Evolutionary conservation across 1,140 invertebrate genomes (phyloP).

Genomic region (Drosophila setifemur): DNA sequence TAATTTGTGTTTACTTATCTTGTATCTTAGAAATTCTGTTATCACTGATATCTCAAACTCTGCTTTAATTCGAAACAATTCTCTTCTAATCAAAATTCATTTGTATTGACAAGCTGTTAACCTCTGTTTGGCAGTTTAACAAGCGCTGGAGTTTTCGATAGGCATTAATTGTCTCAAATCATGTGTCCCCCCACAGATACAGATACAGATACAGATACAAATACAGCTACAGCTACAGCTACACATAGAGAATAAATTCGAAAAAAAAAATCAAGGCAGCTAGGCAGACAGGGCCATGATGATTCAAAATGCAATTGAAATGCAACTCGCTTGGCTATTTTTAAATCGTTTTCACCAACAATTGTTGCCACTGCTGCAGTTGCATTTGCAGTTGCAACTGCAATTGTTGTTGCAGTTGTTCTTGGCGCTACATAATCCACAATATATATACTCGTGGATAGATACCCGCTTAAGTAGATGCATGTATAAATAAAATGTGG

Average conservation of each 20-base stretch:
- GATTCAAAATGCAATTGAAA: conserved; percentile 6
- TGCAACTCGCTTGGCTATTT: conserved; percentile 21
- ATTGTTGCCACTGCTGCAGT: conserved; percentile 15
- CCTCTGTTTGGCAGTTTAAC: conserved; percentile 27
- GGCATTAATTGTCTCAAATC: conserved; percentile 3
- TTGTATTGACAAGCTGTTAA: conserved; percentile 27
- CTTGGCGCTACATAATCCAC: conserved; percentile 27
- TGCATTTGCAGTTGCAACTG: conserved; percentile 24
- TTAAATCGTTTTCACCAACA: conserved; percentile 23
- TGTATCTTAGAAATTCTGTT: too few species aligned
- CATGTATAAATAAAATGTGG: conserved; percentile 75
- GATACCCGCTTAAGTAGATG: neutral
- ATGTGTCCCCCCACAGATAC: neutral
- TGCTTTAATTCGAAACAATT: too few species aligned
- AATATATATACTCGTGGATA: neutral
- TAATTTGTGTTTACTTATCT: too few species aligned
- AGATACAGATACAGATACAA: neutral
- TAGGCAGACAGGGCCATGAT: neutral
- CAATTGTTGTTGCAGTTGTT: conserved; percentile 19
- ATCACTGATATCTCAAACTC: too few species aligned
- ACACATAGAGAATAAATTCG: too few species aligned
- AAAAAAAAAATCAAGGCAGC: neutral
- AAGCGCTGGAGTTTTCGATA: conserved; percentile 1
- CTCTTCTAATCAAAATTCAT: too few species aligned
- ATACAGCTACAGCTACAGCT: neutral